phyloP scores from a whole-genome alignment of 2,797 vertebrate species.

The Neomorphus geoffroyi region DNA sequence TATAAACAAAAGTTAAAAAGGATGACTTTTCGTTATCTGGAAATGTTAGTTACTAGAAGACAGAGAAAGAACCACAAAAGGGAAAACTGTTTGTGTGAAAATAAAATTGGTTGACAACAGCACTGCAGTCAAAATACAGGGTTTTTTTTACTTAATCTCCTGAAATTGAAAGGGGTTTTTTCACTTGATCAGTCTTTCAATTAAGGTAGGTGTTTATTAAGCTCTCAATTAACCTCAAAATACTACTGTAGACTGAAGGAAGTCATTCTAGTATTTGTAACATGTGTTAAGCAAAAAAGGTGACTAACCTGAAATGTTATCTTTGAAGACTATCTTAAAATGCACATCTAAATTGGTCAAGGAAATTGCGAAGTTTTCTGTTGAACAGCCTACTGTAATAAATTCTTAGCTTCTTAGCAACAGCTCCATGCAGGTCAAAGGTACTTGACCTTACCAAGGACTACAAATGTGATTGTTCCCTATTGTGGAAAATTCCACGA shows the following conservation, averaged over 20 bases:
- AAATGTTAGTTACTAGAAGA: not conserved
- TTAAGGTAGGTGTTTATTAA: not conserved
- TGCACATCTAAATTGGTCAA: not conserved
- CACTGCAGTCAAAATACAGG: not conserved
- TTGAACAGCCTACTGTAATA: not conserved
- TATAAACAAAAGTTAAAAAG: not conserved
- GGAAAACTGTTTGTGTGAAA: not conserved
- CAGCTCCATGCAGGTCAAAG: not conserved
- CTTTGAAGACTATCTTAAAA: not conserved
- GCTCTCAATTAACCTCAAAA: not conserved
- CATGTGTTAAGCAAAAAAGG: not conserved
- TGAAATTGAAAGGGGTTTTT: not conserved
- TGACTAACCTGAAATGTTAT: not conserved
- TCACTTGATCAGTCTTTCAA: not conserved
- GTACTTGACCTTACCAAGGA: slow-evolving; percentile 5
- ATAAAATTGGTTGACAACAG: not conserved
- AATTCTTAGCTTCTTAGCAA: not conserved
- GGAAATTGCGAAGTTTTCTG: not conserved
- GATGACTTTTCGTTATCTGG: not conserved
- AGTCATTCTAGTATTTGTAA: not conserved
- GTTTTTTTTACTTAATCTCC: not conserved
- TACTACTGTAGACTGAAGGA: not conserved
- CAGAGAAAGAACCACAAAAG: not conserved
- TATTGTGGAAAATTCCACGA: not conserved
- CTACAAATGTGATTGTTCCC: slow-evolving; percentile 1